These are phyloP conservation scores for Periplaneta americana DNA, from an alignment of 1,140 invertebrate genomes.

Conservation along the genomic window DNA sequence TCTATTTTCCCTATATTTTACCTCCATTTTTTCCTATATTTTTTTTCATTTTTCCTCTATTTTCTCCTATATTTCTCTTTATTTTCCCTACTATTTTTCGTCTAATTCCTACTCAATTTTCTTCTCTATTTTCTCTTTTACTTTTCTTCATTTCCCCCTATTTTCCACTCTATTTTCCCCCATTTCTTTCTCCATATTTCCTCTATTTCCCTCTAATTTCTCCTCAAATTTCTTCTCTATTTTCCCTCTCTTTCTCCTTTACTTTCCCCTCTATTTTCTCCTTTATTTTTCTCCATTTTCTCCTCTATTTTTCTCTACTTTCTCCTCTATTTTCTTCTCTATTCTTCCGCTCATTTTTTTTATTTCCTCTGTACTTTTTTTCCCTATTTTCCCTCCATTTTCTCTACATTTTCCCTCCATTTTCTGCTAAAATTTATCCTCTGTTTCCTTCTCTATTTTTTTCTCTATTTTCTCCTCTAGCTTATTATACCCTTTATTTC, in stretches of 20 bases:
- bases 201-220: neutral
- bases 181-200: neutral
- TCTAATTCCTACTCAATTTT: neutral
- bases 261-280: neutral
- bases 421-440: neutral
- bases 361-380: neutral
- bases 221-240: neutral
- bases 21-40: no score
- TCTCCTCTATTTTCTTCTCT: neutral
- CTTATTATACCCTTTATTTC: neutral
- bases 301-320: neutral
- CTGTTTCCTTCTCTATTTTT: neutral
- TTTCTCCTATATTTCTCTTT: no score
- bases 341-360: neutral
- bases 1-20: no score
- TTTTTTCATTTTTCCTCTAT: no score
- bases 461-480: neutral
- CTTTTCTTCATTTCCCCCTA: neutral
- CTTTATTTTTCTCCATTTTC: neutral
- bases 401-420: neutral
- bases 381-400: neutral
- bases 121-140: neutral
- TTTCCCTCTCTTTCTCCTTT: neutral
- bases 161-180: neutral
- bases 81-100: neutral